Evolutionary conservation across 2,888 invertebrate genomes (phyloP), one percentile per base, ranked within the genome.

Genomic region (Eristalinus sepulchralis): DNA sequence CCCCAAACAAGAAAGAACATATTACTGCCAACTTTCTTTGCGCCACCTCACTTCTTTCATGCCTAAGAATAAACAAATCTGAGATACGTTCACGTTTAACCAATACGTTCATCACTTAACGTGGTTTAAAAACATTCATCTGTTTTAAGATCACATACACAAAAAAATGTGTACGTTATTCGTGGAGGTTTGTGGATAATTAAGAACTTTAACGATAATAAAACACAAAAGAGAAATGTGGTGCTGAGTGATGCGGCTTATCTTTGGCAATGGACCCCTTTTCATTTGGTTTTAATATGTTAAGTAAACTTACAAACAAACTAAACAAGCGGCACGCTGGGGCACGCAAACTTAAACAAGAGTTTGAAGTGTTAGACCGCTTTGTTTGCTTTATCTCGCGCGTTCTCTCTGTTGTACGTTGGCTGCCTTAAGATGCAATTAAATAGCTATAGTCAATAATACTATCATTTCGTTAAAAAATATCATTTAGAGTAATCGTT

Each of bases 201-300:
- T 77, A 82, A 60, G 70, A 82, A 85, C 64, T 70, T 73, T 60
- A 78, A 83, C 73, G 73, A 67, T 39, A 84, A 73, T 75, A 79
- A 73, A 77, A 82, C 83, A 72, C 73, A 55, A 75, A 81, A 71
- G 81, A 85, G 81, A 76, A 81, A 72, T 85, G 60, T 71, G 76
- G 66, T 39, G 67, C 53, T n/a, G 57, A n/a, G 62, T 57, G 47
- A 22, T 47, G 17, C 47, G 47, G 27, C 33, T 39, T 39, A 72
- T 76, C 59, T 31, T 47, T 57, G 64, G 47, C 68, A 20, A 53
- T 67, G n/a, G 17, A 66, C 76, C 70, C n/a, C 70, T 36, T 62
- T 83, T 59, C 53, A 75, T 34, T 55, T 67, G 70, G 36, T 66
- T 72, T 78, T 85, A 85, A 82, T 84, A 80, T 78, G 77, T 82